Percentiles rank a stretch among this genome's conserved stretches.
Evolutionary conservation across 2,113 vertebrate genomes (phyloP).

Genomic region (Tympanuchus pallidicinctus): DNA sequence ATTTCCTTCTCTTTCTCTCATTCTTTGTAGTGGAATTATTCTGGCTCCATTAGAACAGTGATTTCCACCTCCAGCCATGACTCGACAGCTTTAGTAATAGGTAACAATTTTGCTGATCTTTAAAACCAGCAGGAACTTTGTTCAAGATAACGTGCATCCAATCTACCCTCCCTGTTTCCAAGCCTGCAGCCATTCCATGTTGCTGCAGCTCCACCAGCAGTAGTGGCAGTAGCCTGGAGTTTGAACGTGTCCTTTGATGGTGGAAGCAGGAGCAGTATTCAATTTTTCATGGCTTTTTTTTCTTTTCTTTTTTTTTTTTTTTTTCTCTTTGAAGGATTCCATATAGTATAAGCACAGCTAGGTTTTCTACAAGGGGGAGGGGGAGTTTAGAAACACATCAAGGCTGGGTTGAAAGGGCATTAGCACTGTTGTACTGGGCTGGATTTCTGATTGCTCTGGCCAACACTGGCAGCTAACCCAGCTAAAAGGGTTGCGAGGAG

Average conservation of each 20-base stretch:
- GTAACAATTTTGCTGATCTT: conserved; percentile 42
- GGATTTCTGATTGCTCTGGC: background rate
- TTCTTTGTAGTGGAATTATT: conserved; percentile 81
- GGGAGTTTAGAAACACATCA: background rate
- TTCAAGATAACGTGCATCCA: background rate
- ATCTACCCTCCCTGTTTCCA: background rate
- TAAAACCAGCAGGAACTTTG: background rate
- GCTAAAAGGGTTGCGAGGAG: background rate
- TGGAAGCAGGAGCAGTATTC: background rate
- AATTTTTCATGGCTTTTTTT: background rate
- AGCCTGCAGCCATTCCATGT: background rate
- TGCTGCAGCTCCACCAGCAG: background rate
- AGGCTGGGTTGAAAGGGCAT: background rate
- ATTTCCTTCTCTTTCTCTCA: background rate
- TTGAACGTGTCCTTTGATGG: background rate
- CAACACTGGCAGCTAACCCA: background rate
- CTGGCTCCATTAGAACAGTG: conserved; percentile 72
- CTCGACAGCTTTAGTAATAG: conserved; percentile 74
- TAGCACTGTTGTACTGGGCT: background rate
- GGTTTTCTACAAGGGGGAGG: background rate
- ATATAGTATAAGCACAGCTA: background rate
- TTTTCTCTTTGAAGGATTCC: background rate
- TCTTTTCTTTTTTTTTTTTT: background rate
- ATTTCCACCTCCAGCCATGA: conserved; percentile 81
- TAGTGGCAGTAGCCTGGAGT: background rate